Evolutionary conservation across 2,888 invertebrate genomes (phyloP), one percentile per base, ranked within the genome.

Genomic region (Zygothrica quintamaculata): DNA sequence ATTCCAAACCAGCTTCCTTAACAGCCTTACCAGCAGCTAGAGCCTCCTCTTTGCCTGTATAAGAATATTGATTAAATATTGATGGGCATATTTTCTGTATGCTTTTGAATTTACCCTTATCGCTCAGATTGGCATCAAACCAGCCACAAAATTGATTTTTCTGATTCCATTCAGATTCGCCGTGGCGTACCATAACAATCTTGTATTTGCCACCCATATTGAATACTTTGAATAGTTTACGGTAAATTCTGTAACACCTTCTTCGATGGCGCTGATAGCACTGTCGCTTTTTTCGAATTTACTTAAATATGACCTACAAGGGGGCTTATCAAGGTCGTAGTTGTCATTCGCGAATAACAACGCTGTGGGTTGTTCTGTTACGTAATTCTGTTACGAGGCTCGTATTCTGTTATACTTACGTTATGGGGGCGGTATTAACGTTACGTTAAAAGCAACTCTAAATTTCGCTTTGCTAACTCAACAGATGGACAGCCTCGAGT

Each of bases 101-200:
- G 16, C 1, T 16, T 26, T 1, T 15, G 1, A 34, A 65, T 85
- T 90, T 89, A 94, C 95, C 95, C 91, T 94, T 94, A 62, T 93
- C 93, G 77, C 94, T 94, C 16, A 95, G 92, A 84, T 94, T 93
- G 68, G 95, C 94, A 85, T 95, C 95, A 77, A 90, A 94, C 95
- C 95, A 95, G 22, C 95, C 95, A 84, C 95, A 95, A 81, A 95
- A 95, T 18, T 94, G 92, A 90, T 95, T 95, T 84, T 94, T 94
- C 89, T 94, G 93, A 80, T 95, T 95, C 95, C 95, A 95, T 90
- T 95, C 94, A 81, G 95, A 95, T 91, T 95, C 95, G 62, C 95
- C 95, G 82, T 95, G 95, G 80, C 95, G 93, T 43, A 95, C 93
- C 95, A 95, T 95, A 52, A 95, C 94, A 92, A 95, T 94, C 87